These are phyloP conservation scores for Eurytoma adleriae DNA, from an alignment of 2,888 invertebrate species.

Conservation along the genomic window DNA sequence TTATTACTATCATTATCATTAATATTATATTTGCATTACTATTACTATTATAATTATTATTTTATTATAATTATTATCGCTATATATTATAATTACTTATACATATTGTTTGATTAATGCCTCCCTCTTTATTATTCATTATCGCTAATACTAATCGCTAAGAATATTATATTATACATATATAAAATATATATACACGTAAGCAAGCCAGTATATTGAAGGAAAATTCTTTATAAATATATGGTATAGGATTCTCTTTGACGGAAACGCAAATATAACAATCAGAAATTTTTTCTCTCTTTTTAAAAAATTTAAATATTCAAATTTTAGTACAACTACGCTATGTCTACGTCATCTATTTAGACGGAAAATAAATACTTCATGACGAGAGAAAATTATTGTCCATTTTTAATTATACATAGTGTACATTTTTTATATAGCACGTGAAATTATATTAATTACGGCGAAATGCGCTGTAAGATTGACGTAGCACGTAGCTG, in stretches of 20 bases:
- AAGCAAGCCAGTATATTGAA: conserved; percentile 58
- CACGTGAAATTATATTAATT: conserved; percentile 67
- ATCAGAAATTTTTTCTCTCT: conserved; percentile 55
- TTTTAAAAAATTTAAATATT: conserved; percentile 51
- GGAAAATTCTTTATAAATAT: conserved; percentile 67
- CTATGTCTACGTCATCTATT: conserved; percentile 69
- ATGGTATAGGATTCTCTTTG: conserved; percentile 59
- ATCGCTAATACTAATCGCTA: conserved; percentile 70
- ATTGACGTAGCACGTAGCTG: conserved; percentile 63
- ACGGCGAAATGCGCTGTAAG: conserved; percentile 62
- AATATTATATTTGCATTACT: conserved; percentile 62
- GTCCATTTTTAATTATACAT: conserved; percentile 75
- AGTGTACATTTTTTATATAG: conserved; percentile 76
- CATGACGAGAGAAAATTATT: conserved; percentile 64
- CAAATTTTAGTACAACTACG: conserved; percentile 62
- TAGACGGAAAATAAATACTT: conserved; percentile 59
- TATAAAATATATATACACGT: conserved; percentile 61
- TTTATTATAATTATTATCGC: conserved; percentile 57
- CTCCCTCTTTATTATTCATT: conserved; percentile 66
- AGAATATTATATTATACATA: conserved; percentile 66
- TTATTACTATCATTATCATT: conserved; percentile 66
- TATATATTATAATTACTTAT: conserved; percentile 59
- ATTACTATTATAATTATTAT: conserved; percentile 61
- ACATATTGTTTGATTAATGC: conserved; percentile 61
- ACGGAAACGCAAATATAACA: conserved; percentile 50